These are phyloP conservation scores for Drosophila repletoides DNA, from an alignment of 1,140 invertebrate species.

Conservation along the genomic window DNA sequence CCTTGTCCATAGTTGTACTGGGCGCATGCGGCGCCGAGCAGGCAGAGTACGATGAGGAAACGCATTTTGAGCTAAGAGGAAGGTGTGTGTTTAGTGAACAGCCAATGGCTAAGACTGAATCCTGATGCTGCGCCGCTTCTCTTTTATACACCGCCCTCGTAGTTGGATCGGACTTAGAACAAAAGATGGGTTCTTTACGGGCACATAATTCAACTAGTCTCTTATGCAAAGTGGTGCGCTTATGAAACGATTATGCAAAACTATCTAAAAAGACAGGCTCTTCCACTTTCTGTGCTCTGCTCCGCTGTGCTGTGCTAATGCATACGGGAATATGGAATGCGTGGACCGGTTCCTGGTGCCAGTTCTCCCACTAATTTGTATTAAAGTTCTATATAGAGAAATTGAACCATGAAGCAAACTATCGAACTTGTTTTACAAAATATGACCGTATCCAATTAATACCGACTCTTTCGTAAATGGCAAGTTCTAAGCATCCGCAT, in stretches of 20 bases:
- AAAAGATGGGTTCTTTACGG: slow-evolving; percentile 60
- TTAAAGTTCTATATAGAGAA: slow-evolving; percentile 36
- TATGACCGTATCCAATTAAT: slow-evolving; percentile 49
- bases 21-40: slow-evolving; percentile 72
- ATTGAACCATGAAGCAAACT: slow-evolving; percentile 61
- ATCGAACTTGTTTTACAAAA: slow-evolving; percentile 60
- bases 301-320: no score
- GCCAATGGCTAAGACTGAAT: slow-evolving; percentile 69
- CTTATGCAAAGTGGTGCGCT: slow-evolving; percentile 70
- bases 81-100: slow-evolving; percentile 41
- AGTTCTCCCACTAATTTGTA: not conserved
- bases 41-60: slow-evolving; percentile 65
- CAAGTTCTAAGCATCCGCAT: slow-evolving; percentile 54
- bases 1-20: slow-evolving; percentile 67
- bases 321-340: slow-evolving; percentile 44
- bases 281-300: slow-evolving; percentile 43
- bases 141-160: slow-evolving; percentile 59
- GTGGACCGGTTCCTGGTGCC: slow-evolving; percentile 48
- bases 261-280: slow-evolving; percentile 60
- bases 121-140: slow-evolving; percentile 36
- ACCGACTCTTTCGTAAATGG: slow-evolving; percentile 48
- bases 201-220: slow-evolving; percentile 69
- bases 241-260: slow-evolving; percentile 78
- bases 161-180: slow-evolving; percentile 50
- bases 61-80: slow-evolving; percentile 43